phyloP scores from a whole-genome alignment of 2,113 vertebrate genomes.

The Engraulis encrasicolus region DNA sequence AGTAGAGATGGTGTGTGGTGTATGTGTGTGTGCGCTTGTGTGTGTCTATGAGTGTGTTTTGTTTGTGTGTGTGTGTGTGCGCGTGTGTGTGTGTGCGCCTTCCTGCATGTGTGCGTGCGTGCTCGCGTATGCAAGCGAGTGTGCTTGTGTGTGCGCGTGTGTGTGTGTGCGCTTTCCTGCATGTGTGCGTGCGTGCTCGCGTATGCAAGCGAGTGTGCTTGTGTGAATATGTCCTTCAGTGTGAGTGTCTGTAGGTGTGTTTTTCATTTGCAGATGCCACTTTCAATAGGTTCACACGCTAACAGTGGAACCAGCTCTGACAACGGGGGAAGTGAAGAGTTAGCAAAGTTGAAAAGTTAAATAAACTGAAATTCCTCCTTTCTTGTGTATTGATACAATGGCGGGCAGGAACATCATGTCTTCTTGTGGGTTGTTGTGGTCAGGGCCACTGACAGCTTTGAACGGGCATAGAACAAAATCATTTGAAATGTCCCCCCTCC shows the following conservation, averaged over 20 bases:
- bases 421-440: background rate
- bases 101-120: background rate
- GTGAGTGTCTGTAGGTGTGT: slow-evolving; percentile 29
- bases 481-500: no score
- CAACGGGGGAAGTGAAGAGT: background rate
- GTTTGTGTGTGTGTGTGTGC: slow-evolving; percentile 12
- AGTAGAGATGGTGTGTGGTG: background rate
- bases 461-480: no score
- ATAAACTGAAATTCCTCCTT: background rate
- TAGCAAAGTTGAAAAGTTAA: background rate
- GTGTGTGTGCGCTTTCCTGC: no score
- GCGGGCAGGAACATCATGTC: background rate
- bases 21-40: slow-evolving; percentile 40
- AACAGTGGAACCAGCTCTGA: background rate
- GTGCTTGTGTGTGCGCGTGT: no score
- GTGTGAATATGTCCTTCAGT: slow-evolving; percentile 28
- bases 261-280: background rate
- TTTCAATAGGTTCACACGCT: background rate
- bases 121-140: slow-evolving; percentile 31
- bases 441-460: no score
- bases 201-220: no score
- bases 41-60: background rate
- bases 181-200: background rate
- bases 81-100: slow-evolving; percentile 36
- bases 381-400: background rate